Base-by-base conservation (phyloP, 1,140 invertebrate species). In the Oryctes rhinoceros region DNA sequence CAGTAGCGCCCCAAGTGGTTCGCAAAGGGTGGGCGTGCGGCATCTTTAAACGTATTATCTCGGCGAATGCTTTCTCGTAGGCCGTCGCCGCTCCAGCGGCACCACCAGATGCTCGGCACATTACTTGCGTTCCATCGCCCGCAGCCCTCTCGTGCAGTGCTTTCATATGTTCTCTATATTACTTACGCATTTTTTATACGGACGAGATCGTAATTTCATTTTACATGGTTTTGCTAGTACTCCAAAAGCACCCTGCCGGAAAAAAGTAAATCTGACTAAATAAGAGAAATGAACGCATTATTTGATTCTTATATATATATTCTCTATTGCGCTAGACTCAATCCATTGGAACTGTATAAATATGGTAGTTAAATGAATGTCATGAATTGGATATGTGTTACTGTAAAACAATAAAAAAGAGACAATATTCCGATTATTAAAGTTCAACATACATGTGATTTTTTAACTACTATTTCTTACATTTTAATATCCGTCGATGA, bases 11-110 rank as follows among this genome's bases (percentile, higher is more conserved):
- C 35, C 20, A 71, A 71, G 65, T 71, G 24, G 65, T 35, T 30
- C 65, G 65, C 65, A 37, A 37, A 24, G 65, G 65, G 9, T 71
- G 76, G 81, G 82, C 79, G 79, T 83, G 83, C 83, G 83, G 83
- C 80, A 82, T 81, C 81, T 83, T 83, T 83, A 83, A 82, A 81
- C 83, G 79, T 81, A 83, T 83, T 83, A 83, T 83, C 79, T 79
- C 83, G 82, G 81, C 80, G 81, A 82, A 79, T 83, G 80, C 76
- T 62, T 79, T 80, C 79, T 81, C 67, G 80, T 71, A 24, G 65
- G 65, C 65, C 65, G 65, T 6, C 24, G 24, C 81, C 20, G 24
- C 35, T 71, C 65, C 65, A 71, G 11, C 65, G 65, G 24, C 65
- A 30, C 65, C 80, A 79, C 83, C 83, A 83, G 83, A 83, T 83